Conservation (phyloP, 2,797 vertebrate species). For the Nothura maculosa region DNA sequence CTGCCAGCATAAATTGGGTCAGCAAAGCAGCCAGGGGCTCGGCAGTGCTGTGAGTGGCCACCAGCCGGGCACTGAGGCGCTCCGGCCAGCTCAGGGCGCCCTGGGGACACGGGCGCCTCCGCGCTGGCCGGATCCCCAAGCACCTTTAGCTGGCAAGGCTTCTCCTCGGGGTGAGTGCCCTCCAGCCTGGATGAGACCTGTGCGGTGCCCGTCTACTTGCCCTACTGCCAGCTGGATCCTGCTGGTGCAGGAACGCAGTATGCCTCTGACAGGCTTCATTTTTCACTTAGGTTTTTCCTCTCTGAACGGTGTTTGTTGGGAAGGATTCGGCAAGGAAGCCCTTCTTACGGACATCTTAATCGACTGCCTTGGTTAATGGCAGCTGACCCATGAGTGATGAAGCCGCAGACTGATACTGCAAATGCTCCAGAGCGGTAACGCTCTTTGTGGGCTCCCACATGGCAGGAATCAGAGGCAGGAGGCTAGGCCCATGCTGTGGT, state of each 20-base stretch:
- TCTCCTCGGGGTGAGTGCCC: too few species aligned
- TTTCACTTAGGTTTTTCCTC: not conserved
- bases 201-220: fast-evolving
- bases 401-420: not conserved
- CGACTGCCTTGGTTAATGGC: not conserved
- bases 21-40: not conserved
- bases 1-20: not conserved
- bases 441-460: fast-evolving
- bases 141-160: not conserved
- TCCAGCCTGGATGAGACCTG: not conserved
- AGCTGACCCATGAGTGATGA: not conserved
- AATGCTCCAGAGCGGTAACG: not conserved
- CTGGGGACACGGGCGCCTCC: too few species aligned
- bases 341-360: not conserved
- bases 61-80: not conserved
- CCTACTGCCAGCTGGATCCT: not conserved
- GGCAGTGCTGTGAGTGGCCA: not conserved
- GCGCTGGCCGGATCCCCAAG: too few species aligned
- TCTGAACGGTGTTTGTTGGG: not conserved
- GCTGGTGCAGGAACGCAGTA: not conserved
- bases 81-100: not conserved
- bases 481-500: not conserved
- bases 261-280: not conserved
- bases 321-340: not conserved
- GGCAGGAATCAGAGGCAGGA: not conserved